Evolutionary conservation across 2,797 vertebrate genomes (phyloP).

Genomic region (Threskiornis aethiopicus): DNA sequence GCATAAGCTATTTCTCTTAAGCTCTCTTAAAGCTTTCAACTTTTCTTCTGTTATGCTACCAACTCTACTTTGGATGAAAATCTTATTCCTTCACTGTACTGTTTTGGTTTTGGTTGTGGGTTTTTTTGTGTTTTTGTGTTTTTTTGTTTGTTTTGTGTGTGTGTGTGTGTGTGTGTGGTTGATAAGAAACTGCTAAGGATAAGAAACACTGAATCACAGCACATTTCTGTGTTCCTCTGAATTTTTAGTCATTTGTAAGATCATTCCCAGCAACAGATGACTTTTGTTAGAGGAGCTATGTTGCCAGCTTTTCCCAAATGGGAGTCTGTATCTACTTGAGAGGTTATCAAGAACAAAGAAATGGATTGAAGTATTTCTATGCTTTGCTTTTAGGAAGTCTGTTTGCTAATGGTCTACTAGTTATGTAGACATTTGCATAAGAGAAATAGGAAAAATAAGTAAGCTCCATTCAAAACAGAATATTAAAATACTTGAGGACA

Average conservation of each 20-base stretch:
- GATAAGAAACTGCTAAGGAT: neutral
- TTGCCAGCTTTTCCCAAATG: neutral
- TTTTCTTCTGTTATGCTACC: neutral
- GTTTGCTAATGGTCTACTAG: neutral
- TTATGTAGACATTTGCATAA: neutral
- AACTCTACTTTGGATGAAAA: neutral
- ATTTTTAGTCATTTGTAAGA: neutral
- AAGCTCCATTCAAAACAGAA: neutral
- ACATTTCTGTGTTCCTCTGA: neutral
- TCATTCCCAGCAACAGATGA: neutral
- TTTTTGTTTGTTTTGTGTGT: too few species aligned
- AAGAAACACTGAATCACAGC: neutral
- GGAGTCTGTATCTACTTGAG: neutral
- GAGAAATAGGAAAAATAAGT: neutral
- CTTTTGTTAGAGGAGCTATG: neutral
- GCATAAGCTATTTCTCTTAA: neutral
- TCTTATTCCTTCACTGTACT: neutral
- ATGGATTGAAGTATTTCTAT: neutral
- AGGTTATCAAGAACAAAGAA: neutral
- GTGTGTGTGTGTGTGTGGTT: neutral
- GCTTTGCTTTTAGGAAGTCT: neutral
- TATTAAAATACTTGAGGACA: neutral
- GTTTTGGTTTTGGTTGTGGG: too few species aligned
- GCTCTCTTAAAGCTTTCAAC: neutral
- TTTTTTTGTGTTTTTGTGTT: too few species aligned